Evolutionary conservation across 2,113 vertebrate genomes (phyloP).

Genomic region (Pantherophis guttatus): DNA sequence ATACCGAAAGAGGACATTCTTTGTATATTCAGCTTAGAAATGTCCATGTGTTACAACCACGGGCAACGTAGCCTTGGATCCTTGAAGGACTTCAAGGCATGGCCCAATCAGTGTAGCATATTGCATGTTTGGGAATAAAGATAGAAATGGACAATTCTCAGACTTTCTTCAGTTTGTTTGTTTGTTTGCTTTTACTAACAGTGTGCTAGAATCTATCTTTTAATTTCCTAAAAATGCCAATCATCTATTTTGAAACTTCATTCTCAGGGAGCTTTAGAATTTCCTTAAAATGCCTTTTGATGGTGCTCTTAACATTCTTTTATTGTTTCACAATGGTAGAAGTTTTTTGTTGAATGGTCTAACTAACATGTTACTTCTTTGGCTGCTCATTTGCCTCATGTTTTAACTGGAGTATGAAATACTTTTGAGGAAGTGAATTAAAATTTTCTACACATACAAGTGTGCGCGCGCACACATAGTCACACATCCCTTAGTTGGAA

Average conservation of each 20-base stretch:
- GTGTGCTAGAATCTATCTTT: not conserved
- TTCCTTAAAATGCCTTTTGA: not conserved
- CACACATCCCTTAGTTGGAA: not conserved
- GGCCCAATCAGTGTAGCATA: not conserved
- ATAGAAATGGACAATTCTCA: not conserved
- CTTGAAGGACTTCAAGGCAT: not conserved
- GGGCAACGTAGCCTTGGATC: not conserved
- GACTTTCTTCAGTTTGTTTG: not conserved
- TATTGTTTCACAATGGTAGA: not conserved
- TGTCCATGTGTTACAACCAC: not conserved
- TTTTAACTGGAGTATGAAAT: not conserved
- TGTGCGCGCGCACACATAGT: fast-evolving
- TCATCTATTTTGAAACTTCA: not conserved
- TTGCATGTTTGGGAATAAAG: not conserved
- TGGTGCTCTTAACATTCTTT: not conserved
- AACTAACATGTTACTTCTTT: not conserved
- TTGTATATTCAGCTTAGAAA: not conserved
- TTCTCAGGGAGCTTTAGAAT: not conserved
- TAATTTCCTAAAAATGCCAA: not conserved
- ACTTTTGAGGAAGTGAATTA: not conserved
- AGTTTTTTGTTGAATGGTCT: not conserved
- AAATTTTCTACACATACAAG: not conserved
- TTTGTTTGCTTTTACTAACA: not conserved
- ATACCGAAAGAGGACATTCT: not conserved
- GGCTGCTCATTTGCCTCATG: not conserved